A percentile compares a stretch with the other conserved stretches of the same genome.
Conservation (phyloP, 2,113 vertebrate genomes). For the Chinchilla lanigera region DNA sequence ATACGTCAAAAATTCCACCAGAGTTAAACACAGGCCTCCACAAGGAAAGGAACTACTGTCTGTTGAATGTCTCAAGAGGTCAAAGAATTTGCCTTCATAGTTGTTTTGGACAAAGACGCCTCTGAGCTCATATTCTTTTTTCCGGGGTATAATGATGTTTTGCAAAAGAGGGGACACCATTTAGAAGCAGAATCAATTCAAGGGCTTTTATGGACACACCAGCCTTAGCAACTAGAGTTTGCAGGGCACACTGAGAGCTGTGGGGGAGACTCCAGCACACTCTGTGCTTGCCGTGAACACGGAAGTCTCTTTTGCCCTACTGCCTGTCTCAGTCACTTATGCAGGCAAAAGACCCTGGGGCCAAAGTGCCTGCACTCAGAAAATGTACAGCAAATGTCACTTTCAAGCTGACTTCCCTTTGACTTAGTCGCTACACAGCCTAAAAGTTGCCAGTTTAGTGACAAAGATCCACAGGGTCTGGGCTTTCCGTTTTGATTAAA, state of each 20-base stretch:
- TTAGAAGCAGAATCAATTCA: conserved; percentile 71
- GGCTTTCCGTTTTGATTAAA: background rate
- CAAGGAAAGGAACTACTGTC: conserved; percentile 64
- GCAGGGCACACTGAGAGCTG: background rate
- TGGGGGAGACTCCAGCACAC: background rate
- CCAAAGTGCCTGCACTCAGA: background rate
- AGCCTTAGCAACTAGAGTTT: conserved; percentile 22
- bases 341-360: background rate
- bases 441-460: background rate
- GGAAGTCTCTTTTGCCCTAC: background rate
- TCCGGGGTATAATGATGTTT: conserved; percentile 72
- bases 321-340: background rate
- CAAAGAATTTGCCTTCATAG: conserved; percentile 76
- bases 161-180: conserved; percentile 64
- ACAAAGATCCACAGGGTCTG: background rate
- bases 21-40: conserved; percentile 60
- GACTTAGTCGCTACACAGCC: accelerated
- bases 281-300: accelerated
- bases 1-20: conserved; percentile 59
- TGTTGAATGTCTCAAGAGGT: conserved; percentile 63
- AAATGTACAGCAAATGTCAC: background rate
- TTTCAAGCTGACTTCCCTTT: background rate
- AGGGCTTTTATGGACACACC: conserved; percentile 41
- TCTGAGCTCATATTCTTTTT: conserved; percentile 85
- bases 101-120: conserved; percentile 80